Conservation (phyloP, 2,888 invertebrate genomes). For the Dicroscelio sp. region DNA sequence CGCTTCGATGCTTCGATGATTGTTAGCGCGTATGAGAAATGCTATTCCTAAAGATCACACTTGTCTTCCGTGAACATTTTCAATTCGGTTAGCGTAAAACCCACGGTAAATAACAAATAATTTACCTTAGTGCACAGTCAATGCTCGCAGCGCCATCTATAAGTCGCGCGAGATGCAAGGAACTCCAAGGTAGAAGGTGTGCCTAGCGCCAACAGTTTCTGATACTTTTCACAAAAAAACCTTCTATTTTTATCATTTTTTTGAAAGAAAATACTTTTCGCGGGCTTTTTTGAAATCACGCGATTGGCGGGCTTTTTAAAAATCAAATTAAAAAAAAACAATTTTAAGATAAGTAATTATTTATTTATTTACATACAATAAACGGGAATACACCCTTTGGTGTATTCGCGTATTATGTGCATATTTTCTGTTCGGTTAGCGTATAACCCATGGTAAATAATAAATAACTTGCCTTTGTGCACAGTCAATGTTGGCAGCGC, state of each 20-base stretch:
- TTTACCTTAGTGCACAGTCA: conserved; percentile 18
- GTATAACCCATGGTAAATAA: conserved; percentile 51
- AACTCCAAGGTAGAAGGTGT: too few species aligned
- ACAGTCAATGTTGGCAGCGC: conserved; percentile 30
- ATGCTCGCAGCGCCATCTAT: background rate
- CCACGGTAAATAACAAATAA: conserved; percentile 47
- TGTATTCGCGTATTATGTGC: too few species aligned
- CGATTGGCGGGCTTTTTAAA: too few species aligned
- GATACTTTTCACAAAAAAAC: too few species aligned
- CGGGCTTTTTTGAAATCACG: too few species aligned
- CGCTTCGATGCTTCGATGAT: conserved; percentile 73
- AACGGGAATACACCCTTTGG: too few species aligned
- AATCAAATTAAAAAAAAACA: too few species aligned
- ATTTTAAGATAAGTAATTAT: too few species aligned
- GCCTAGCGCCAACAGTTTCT: too few species aligned
- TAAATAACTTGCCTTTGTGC: conserved; percentile 38
- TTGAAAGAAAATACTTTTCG: too few species aligned
- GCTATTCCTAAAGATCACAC: conserved; percentile 35
- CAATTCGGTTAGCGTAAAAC: conserved; percentile 57
- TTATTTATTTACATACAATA: too few species aligned
- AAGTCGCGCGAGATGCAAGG: background rate
- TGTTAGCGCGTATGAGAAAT: conserved; percentile 72
- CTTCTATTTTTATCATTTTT: too few species aligned
- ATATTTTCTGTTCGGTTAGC: conserved; percentile 54
- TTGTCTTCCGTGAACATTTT: conserved; percentile 36